Evolutionary conservation across 2,888 invertebrate species (phyloP).

Genomic region (Meta bourneti): DNA sequence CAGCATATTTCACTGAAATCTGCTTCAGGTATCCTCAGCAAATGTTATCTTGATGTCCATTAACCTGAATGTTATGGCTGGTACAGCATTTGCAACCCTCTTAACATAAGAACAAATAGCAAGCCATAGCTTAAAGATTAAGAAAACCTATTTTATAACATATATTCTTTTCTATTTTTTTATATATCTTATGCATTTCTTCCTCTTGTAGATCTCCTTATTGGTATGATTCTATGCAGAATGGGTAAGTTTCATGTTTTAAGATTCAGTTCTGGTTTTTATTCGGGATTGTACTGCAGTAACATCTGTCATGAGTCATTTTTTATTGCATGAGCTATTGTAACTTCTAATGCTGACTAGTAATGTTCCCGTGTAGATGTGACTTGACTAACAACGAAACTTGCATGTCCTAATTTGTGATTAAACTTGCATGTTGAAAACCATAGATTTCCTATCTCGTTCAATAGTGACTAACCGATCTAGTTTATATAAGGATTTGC

Average conservation of each 20-base stretch:
- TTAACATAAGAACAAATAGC: too few relatives aligned
- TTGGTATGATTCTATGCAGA: constrained; percentile 57
- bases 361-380: not conserved
- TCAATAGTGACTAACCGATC: too few relatives aligned
- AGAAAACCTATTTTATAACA: too few relatives aligned
- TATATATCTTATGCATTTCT: not conserved
- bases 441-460: too few relatives aligned
- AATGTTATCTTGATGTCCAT: too few relatives aligned
- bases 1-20: too few relatives aligned
- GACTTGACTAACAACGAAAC: not conserved
- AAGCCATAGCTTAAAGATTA: too few relatives aligned
- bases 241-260: constrained; percentile 60
- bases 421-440: not conserved
- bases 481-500: too few relatives aligned
- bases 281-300: not conserved
- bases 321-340: not conserved
- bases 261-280: not conserved
- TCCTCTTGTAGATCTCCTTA: constrained; percentile 57
- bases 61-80: too few relatives aligned
- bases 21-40: too few relatives aligned
- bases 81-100: too few relatives aligned
- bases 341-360: not conserved
- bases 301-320: not conserved
- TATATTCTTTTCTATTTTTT: too few relatives aligned
- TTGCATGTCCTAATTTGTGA: not conserved